Evolutionary conservation across 2,113 vertebrate genomes (phyloP).

Genomic region (Hipposideros armiger): DNA sequence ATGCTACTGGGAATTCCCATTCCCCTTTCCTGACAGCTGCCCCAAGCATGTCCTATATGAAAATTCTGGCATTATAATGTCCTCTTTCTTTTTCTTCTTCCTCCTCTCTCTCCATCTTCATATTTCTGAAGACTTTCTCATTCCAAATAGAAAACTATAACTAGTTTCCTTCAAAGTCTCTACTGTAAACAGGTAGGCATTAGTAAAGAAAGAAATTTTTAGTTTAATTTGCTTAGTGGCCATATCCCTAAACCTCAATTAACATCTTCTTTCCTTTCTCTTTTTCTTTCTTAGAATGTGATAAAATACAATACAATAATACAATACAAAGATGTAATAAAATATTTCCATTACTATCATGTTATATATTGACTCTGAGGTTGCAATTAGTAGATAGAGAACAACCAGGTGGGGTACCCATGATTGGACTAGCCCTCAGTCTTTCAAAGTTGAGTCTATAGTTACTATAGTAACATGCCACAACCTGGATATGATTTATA

Average conservation of each 20-base stretch:
- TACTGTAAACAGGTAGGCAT: not conserved
- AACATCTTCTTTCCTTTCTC: not conserved
- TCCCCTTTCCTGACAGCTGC: not conserved
- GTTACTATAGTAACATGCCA: not conserved
- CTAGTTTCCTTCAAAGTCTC: not conserved
- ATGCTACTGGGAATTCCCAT: not conserved
- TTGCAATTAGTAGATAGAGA: not conserved
- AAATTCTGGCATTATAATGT: not conserved
- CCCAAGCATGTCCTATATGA: not conserved
- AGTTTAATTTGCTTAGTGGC: not conserved
- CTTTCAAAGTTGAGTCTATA: constrained; percentile 1
- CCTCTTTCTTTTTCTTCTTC: constrained; percentile 20
- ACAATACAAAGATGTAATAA: not conserved
- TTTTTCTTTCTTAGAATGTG: not conserved
- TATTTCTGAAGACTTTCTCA: constrained; percentile 12
- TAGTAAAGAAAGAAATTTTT: not conserved
- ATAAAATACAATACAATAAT: not conserved
- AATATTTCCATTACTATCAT: not conserved
- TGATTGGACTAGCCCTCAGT: not conserved
- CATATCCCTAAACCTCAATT: not conserved
- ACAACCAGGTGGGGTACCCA: not conserved
- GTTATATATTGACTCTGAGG: not conserved
- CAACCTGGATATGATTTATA: not conserved
- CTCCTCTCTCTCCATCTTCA: not conserved
- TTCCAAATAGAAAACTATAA: constrained; percentile 51